These are phyloP conservation scores for Dolichomitus sp. DNA, from an alignment of 2,888 invertebrate species.

Conservation along the genomic window DNA sequence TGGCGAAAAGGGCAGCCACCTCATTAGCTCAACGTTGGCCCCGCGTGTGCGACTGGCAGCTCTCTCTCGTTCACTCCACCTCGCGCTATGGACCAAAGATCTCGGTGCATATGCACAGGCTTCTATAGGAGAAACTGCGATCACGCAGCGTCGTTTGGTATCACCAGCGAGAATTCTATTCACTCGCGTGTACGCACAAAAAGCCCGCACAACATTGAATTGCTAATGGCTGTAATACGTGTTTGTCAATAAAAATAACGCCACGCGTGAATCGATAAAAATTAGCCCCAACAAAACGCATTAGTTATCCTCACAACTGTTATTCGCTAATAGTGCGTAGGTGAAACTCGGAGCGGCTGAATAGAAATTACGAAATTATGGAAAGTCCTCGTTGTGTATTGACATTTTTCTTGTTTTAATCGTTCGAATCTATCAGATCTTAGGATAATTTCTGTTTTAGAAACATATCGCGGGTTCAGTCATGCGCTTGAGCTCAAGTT, in stretches of 20 bases:
- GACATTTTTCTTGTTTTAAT: conserved; percentile 11
- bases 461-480: conserved; percentile 19
- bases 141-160: conserved; percentile 34
- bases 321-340: conserved; percentile 24
- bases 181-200: conserved; percentile 59
- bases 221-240: conserved; percentile 39
- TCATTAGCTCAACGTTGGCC: conserved; percentile 73
- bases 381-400: conserved; percentile 3
- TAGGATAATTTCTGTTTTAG: conserved; percentile 41
- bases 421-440: conserved; percentile 1
- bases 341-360: conserved; percentile 22
- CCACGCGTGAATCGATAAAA: conserved; percentile 24
- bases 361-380: conserved; percentile 38
- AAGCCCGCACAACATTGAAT: conserved; percentile 55
- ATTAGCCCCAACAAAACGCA: conserved; percentile 28
- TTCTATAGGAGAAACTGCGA: conserved; percentile 31
- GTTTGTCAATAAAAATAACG: conserved; percentile 45
- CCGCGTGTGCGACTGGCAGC: conserved; percentile 31
- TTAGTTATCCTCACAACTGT: conserved; percentile 33
- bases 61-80: conserved; percentile 60
- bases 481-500: conserved; percentile 27
- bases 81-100: conserved; percentile 4
- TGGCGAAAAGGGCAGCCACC: conserved; percentile 79
- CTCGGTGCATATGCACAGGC: neutral
- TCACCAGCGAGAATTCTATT: conserved; percentile 63